These are phyloP conservation scores for Aplidium turbinatum DNA, from an alignment of 23 tunicate genomes.

Conservation along the genomic window DNA sequence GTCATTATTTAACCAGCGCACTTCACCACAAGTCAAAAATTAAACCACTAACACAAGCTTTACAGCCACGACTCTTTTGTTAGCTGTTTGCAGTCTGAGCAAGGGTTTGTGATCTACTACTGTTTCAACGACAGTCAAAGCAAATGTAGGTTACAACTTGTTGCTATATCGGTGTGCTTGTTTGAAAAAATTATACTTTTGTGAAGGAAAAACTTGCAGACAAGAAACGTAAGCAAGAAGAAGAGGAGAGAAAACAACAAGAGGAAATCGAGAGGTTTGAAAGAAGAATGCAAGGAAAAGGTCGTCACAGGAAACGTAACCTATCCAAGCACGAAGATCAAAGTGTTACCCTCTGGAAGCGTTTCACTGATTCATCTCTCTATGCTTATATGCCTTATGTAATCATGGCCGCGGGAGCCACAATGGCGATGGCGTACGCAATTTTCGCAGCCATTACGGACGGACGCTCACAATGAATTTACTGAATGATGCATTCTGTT, in stretches of 20 bases:
- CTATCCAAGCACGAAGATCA: neutral
- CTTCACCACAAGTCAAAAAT: neutral
- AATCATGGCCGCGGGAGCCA: neutral
- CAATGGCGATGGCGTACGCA: neutral
- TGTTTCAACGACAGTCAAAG: too few relatives aligned
- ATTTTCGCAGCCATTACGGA: too few relatives aligned
- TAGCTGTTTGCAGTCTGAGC: neutral
- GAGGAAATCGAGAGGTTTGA: constrained; percentile 76
- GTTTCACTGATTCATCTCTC: constrained; percentile 1
- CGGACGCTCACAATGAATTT: too few relatives aligned
- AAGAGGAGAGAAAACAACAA: constrained; percentile 59
- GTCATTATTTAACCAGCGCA: too few relatives aligned
- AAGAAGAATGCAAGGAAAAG: constrained; percentile 39
- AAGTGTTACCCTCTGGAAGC: neutral
- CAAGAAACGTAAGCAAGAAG: constrained; percentile 34
- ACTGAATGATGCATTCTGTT: too few relatives aligned
- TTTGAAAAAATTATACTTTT: too few relatives aligned
- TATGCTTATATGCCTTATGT: neutral
- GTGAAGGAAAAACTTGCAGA: too few relatives aligned
- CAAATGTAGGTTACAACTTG: too few relatives aligned
- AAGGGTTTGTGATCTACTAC: neutral
- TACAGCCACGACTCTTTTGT: neutral
- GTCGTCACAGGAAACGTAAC: constrained; percentile 25
- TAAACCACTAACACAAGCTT: neutral
- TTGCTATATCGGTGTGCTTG: too few relatives aligned